phyloP scores from a whole-genome alignment of 2,113 vertebrate genomes.

The Plecotus auritus region DNA sequence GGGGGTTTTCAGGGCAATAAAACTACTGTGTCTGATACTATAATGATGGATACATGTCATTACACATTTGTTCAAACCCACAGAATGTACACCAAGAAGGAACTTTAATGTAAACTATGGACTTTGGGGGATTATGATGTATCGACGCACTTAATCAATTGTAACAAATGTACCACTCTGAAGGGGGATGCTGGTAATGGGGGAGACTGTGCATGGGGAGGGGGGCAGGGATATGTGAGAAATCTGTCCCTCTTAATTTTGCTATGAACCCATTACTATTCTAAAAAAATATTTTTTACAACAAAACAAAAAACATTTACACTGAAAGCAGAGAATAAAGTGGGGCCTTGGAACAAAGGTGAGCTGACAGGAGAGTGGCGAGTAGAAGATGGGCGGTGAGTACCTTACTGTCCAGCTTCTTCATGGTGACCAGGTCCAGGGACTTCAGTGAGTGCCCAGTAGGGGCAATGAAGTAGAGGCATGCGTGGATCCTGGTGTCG shows the following conservation, averaged over 20 bases:
- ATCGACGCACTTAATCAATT: background rate
- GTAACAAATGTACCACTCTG: background rate
- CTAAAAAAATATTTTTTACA: background rate
- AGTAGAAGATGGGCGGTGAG: background rate
- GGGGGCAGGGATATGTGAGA: too few relatives aligned
- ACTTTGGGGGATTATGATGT: background rate
- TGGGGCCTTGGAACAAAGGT: background rate
- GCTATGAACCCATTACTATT: background rate
- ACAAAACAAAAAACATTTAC: background rate
- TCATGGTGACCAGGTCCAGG: slow-evolving; percentile 88
- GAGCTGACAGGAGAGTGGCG: background rate
- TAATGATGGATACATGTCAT: background rate
- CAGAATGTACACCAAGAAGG: background rate
- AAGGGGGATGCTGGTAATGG: background rate
- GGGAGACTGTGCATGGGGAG: background rate
- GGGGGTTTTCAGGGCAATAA: background rate
- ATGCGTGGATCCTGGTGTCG: slow-evolving; percentile 84
- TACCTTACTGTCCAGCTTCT: slow-evolving; percentile 90
- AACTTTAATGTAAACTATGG: background rate
- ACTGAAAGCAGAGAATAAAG: background rate
- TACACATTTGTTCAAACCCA: background rate
- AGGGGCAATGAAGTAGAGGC: slow-evolving; percentile 87
- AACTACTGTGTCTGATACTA: background rate
- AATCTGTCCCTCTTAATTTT: background rate
- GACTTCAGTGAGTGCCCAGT: slow-evolving; percentile 87